Evolutionary conservation across 2,113 vertebrate genomes (phyloP).

Genomic region (Ophiodon elongatus): DNA sequence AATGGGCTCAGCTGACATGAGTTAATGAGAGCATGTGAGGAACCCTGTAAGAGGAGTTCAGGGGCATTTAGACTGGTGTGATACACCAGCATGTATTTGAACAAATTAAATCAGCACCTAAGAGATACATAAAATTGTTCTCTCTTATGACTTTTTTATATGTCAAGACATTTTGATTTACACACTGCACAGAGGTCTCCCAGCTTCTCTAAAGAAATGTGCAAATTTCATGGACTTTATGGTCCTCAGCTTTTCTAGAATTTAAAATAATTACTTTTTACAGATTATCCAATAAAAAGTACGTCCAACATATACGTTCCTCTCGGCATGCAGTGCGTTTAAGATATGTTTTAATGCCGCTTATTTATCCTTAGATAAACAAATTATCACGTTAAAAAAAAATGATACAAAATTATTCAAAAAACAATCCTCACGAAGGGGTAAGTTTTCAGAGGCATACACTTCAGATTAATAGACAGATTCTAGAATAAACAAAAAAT

Average conservation of each 20-base stretch:
- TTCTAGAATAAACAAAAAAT: conserved; percentile 23
- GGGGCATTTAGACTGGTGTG: conserved; percentile 25
- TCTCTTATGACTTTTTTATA: not conserved
- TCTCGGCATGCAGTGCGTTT: not conserved
- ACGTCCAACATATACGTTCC: not conserved
- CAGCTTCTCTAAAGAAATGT: not conserved
- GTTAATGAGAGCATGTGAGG: conserved; percentile 44
- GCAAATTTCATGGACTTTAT: not conserved
- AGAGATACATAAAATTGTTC: not conserved
- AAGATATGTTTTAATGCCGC: not conserved
- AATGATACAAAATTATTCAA: not conserved
- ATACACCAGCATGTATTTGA: conserved; percentile 28
- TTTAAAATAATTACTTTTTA: conserved; percentile 19
- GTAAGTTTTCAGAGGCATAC: not conserved
- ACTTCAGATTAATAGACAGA: conserved; percentile 7
- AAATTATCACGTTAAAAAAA: conserved; percentile 1
- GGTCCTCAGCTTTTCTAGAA: conserved; percentile 1
- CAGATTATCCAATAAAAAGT: not conserved
- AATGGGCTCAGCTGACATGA: not conserved
- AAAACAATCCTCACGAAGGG: not conserved
- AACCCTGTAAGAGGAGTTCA: conserved; percentile 1
- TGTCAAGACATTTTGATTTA: not conserved
- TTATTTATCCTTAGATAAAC: conserved; percentile 2
- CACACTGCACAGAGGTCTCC: not conserved
- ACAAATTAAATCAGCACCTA: conserved; percentile 23